Evolutionary conservation across 1,140 invertebrate species (phyloP), one percentile per base, ranked within the genome.

Genomic region (Saccostrea echinata): DNA sequence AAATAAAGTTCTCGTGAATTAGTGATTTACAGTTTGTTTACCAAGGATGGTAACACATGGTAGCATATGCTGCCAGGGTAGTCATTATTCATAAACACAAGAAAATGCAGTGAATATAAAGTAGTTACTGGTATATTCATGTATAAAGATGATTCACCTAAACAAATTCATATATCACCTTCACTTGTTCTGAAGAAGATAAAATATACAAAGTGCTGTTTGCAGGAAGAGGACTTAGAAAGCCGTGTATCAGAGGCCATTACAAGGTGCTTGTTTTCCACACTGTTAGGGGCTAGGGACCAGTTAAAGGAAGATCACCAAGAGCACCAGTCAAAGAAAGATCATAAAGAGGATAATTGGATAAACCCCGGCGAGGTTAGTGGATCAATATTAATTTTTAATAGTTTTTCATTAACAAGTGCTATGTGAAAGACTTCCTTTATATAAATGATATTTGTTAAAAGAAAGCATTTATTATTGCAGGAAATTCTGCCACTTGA

Each of bases 331-430:
- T 27, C 27, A 1, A 76, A 33, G 24, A 3, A 76, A 16, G 68
- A 30, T 3, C 27, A 27, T 2, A 76, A 24, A 76, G 30, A 33
- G 1, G 30, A 76, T 30, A 13, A 12, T 3, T 76, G 68, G 68
- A 76, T 76, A 76, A 76, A 76, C 27, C 68, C 68, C 13, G 68
- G 68, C 13, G 68, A 76, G 11, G 68, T 76, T 11, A 76, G 30
- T 30, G 9, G 3, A 76, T 13, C 4, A 43, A 43, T 43, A 6
- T 76, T 1, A 30, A 76, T 76, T 76, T 76, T 18, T 8, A 30
- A 16, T 2, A 76, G 6, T 30, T 71, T 27, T 33, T 71, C 11
- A 76, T 33, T 76, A 8, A 18, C 27, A 16, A 33, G 13, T 30
- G 68, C 55, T 21, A 3, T 6, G 11, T 64, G 6, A 64, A n/a